Percentiles rank a stretch among this genome's conserved stretches.
phyloP scores from a whole-genome alignment of 2,888 invertebrate genomes.

The Caenorhabditis afra region DNA sequence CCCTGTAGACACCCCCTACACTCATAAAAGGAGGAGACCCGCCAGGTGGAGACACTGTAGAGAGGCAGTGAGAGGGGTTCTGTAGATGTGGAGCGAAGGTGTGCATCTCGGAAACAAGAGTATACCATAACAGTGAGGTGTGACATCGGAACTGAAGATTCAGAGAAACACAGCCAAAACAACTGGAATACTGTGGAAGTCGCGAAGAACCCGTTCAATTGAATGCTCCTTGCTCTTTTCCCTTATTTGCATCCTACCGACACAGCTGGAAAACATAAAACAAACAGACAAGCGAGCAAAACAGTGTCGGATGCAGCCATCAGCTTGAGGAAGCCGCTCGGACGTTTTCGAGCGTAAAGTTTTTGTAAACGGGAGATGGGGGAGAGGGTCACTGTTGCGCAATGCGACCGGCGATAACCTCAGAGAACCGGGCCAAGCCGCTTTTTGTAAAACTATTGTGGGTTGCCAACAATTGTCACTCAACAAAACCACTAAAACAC shows the following conservation, averaged over 20 bases:
- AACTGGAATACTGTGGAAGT: too few species aligned
- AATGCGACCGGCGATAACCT: conserved; percentile 45
- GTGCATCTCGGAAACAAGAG: too few species aligned
- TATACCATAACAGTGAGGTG: too few species aligned
- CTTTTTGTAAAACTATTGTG: conserved; percentile 37
- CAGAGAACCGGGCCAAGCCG: not conserved
- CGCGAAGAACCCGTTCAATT: too few species aligned
- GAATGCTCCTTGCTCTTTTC: not conserved
- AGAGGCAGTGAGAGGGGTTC: too few species aligned
- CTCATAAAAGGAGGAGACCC: too few species aligned
- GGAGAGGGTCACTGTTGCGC: conserved; percentile 38
- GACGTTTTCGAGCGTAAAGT: conserved; percentile 23
- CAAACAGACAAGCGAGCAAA: conserved; percentile 1
- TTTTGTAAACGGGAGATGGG: conserved; percentile 26
- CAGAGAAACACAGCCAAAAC: too few species aligned
- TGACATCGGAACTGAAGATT: too few species aligned
- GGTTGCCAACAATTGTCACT: conserved; percentile 2
- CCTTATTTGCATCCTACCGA: conserved; percentile 9
- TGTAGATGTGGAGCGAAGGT: too few species aligned
- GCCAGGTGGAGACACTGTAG: too few species aligned
- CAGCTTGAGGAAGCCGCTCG: not conserved
- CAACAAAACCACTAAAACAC: not conserved
- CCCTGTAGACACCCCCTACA: too few species aligned
- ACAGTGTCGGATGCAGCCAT: not conserved
- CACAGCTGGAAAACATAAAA: conserved; percentile 27